Conservation (phyloP, 2,113 vertebrate genomes). For the Corydoras sp. region DNA sequence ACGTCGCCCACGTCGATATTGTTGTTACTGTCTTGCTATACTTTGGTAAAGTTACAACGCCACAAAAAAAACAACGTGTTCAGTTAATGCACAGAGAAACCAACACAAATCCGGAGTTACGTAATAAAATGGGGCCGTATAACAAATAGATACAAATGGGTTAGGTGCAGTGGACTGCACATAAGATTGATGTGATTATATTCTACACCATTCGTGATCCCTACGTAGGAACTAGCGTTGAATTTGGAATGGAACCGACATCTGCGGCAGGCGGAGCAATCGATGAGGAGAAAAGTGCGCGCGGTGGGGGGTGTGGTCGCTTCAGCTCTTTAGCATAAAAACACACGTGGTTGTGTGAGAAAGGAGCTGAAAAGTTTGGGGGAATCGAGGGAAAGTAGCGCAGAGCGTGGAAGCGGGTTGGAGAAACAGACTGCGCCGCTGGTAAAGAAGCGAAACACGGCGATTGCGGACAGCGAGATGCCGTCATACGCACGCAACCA, state of each 20-base stretch:
- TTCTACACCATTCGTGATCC: neutral
- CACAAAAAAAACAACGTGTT: no score
- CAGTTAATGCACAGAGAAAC: no score
- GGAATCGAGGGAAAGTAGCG: conserved; percentile 19
- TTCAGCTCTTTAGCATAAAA: conserved; percentile 56
- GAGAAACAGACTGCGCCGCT: neutral
- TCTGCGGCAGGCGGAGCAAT: neutral
- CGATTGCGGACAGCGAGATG: conserved; percentile 41
- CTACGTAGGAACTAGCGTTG: conserved; percentile 46
- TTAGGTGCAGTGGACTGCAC: no score
- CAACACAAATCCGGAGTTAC: no score
- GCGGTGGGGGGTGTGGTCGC: conserved; percentile 30
- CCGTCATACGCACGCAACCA: conserved; percentile 60
- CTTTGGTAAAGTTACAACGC: no score
- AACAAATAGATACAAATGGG: no score
- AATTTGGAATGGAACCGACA: neutral
- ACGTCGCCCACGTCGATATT: no score
- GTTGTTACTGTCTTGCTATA: no score
- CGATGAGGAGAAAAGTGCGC: neutral
- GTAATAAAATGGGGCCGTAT: no score
- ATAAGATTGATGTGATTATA: no score
- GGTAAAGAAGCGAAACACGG: neutral
- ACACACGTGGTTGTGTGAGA: conserved; percentile 56
- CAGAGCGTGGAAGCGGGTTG: neutral
- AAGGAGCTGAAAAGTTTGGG: conserved; percentile 9